Percentiles rank a stretch among this genome's conserved stretches.
These are phyloP conservation scores for Nannoperca obscura DNA, from an alignment of 2,797 vertebrate genomes.

Conservation along the genomic window DNA sequence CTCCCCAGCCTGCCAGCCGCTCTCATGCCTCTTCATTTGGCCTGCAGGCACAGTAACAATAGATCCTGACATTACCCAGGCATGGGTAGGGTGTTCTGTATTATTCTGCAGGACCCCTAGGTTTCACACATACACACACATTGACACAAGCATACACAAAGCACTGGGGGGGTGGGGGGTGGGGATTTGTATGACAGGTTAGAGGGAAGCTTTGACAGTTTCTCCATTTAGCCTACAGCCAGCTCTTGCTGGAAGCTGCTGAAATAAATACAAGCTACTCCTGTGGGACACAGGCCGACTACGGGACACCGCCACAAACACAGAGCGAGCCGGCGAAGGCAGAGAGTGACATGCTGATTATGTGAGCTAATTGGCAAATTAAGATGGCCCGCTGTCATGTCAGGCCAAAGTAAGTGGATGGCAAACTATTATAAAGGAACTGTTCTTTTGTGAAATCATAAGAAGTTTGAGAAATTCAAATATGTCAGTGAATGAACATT, in stretches of 20 bases:
- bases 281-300: conserved; percentile 70
- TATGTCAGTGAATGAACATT: neutral
- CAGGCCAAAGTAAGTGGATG: conserved; percentile 37
- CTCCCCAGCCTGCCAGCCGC: conserved; percentile 67
- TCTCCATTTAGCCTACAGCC: conserved; percentile 79
- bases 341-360: conserved; percentile 59
- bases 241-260: conserved; percentile 71
- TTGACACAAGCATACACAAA: conserved; percentile 33
- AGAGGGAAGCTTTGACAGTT: conserved; percentile 79
- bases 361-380: conserved; percentile 70
- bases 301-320: conserved; percentile 64
- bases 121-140: conserved; percentile 59
- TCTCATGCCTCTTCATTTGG: conserved; percentile 74
- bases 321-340: conserved; percentile 49
- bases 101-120: conserved; percentile 69
- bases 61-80: conserved; percentile 79
- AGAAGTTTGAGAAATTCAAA: neutral
- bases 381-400: conserved; percentile 53
- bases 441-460: neutral
- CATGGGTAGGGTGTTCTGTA: conserved; percentile 62
- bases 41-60: conserved; percentile 74
- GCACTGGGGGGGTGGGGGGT: conserved; percentile 29
- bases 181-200: conserved; percentile 78
- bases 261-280: conserved; percentile 79
- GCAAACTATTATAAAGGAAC: conserved; percentile 16